These are phyloP conservation scores for Tragelaphus eurycerus DNA, from an alignment of 2,797 vertebrate species.

Conservation along the genomic window DNA sequence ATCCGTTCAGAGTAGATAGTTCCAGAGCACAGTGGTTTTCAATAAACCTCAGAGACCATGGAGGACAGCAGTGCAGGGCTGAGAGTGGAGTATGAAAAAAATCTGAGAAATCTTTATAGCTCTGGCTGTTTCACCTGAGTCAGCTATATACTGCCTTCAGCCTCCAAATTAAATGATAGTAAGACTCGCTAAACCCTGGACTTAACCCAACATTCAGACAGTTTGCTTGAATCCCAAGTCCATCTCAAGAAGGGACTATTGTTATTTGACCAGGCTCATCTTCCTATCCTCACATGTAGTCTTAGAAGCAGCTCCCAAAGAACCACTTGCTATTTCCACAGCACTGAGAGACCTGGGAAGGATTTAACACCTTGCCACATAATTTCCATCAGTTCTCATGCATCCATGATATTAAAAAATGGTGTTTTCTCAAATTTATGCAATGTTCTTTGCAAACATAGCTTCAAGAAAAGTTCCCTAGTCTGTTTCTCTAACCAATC, in stretches of 20 bases:
- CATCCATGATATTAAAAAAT: neutral
- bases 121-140: neutral
- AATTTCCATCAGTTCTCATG: neutral
- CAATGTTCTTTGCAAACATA: neutral
- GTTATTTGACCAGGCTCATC: neutral
- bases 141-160: neutral
- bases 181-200: neutral
- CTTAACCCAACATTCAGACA: neutral
- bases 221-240: neutral
- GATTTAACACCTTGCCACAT: neutral
- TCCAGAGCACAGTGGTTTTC: neutral
- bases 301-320: neutral
- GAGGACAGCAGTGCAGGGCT: neutral
- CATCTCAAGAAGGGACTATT: neutral
- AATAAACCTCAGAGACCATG: neutral
- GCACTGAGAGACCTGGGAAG: neutral
- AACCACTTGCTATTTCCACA: conserved; percentile 5
- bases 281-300: neutral
- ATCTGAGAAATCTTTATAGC: neutral
- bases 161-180: neutral
- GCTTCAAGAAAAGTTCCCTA: neutral
- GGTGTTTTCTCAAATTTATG: conserved; percentile 30
- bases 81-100: neutral
- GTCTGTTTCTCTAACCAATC: neutral
- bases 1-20: neutral